Evolutionary conservation across 2,113 vertebrate genomes (phyloP).

Genomic region (Noturus placidus): DNA sequence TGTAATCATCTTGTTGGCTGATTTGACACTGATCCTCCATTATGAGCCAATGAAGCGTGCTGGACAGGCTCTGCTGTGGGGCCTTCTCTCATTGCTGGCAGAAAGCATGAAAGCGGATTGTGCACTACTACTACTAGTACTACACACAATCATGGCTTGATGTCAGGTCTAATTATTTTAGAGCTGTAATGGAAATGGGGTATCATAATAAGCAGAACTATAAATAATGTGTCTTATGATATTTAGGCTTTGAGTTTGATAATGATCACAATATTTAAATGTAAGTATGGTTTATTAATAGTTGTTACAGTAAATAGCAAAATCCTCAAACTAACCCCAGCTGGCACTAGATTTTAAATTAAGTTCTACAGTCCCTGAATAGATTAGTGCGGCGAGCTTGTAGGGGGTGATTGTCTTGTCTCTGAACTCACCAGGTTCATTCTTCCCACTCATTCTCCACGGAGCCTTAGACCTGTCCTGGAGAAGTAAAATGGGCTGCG

Average conservation of each 20-base stretch:
- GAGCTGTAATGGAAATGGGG: slow-evolving; percentile 8
- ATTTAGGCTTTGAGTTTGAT: not conserved
- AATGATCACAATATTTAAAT: not conserved
- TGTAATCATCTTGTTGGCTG: slow-evolving; percentile 56
- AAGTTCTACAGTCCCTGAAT: slow-evolving; percentile 32
- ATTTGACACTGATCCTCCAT: slow-evolving; percentile 57
- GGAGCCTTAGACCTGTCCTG: slow-evolving; percentile 50
- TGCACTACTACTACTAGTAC: slow-evolving; percentile 7
- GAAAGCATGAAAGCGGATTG: slow-evolving; percentile 29
- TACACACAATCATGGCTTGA: slow-evolving; percentile 31
- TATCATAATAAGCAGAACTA: slow-evolving; percentile 1
- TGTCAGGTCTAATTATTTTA: slow-evolving; percentile 39
- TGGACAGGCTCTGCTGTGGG: slow-evolving; percentile 45
- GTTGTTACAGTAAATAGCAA: not conserved
- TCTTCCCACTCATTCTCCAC: slow-evolving; percentile 55
- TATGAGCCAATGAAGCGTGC: slow-evolving; percentile 58
- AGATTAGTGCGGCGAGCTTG: slow-evolving; percentile 37
- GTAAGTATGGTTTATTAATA: not conserved
- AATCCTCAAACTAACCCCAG: slow-evolving; percentile 8
- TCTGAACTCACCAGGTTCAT: slow-evolving; percentile 76
- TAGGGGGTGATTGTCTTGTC: slow-evolving; percentile 44
- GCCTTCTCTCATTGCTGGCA: slow-evolving; percentile 29
- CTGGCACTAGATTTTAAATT: slow-evolving; percentile 27
- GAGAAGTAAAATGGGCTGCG: slow-evolving; percentile 37
- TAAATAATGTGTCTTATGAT: not conserved